phyloP scores from a whole-genome alignment of 2,113 vertebrate species.

The Podarcis cretensis region DNA sequence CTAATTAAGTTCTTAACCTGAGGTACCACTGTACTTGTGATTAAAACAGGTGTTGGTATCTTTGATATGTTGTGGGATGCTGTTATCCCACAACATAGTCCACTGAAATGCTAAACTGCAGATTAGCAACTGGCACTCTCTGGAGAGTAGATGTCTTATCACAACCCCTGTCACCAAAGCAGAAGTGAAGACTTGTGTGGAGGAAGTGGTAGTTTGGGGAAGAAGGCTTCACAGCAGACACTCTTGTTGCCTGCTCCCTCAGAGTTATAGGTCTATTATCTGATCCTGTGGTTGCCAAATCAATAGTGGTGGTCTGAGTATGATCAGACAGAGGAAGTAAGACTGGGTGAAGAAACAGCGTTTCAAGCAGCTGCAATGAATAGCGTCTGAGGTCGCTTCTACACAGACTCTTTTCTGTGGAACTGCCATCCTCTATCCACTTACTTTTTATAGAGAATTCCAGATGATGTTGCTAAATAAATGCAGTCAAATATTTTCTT shows the following conservation, averaged over 20 bases:
- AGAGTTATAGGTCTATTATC: slow-evolving; percentile 7
- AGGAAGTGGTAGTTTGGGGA: neutral
- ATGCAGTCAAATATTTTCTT: neutral
- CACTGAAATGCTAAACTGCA: neutral
- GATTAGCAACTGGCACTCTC: neutral
- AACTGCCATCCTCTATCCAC: neutral
- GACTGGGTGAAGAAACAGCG: neutral
- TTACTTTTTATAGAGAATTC: neutral
- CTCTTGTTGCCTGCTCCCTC: neutral
- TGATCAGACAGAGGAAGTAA: neutral
- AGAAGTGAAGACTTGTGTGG: neutral
- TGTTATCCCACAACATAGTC: slow-evolving; percentile 15
- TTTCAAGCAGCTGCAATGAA: neutral
- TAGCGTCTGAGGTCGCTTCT: neutral
- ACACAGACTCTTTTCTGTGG: neutral
- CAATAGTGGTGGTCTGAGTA: too few relatives aligned
- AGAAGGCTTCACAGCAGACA: neutral
- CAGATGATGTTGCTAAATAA: neutral
- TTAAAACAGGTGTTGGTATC: slow-evolving; percentile 28
- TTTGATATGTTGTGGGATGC: neutral
- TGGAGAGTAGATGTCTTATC: neutral
- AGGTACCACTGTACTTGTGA: slow-evolving; percentile 10
- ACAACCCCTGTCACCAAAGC: neutral
- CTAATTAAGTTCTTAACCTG: too few relatives aligned
- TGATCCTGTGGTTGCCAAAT: neutral